Evolutionary conservation across 2,888 invertebrate species (phyloP), one percentile per base, ranked within the genome.

Genomic region (Matsumyia berberina): DNA sequence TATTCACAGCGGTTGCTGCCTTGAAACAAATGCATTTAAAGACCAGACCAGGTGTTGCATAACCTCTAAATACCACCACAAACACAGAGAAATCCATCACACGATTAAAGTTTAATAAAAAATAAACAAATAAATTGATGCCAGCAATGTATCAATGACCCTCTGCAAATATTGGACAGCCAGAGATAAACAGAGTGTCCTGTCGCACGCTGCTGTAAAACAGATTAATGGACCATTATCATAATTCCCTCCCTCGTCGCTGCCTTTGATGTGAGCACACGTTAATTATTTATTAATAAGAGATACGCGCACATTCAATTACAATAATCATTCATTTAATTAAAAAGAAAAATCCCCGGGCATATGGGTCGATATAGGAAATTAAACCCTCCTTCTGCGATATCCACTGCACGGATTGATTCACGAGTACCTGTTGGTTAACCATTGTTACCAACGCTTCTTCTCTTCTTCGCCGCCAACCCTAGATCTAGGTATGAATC

Each of bases 321-420:
- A 64, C 67, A 73, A 79, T 64, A 73, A 79, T 67, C 67, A 74
- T 73, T 83, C 83, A 42, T 79, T 83, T 79, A 83, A 83, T 83
- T 83, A 62, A 72, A 67, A 79, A 57, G 29, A 17, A 51, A 72
- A 49, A 33, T 51, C 78, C 67, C 66, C 72, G 17, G 46, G 42
- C 76, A 81, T 69, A 70, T 76, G 69, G 81, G 76, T 69, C 81
- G 55, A 69, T 69, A 66, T 44, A 60, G 66, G 79, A 53, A 74
- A 73, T 37, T 76, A 55, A 37, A 67, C 51, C 51, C 64, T 31
- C 35, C 35, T 24, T 58, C 33, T 67, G 58, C 58, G 62, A 31
- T 55, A 39, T 66, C 49, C 51, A 24, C n/a, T 2, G 9, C 29
- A 31, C 24, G 11, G 17, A 44, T 58, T 44, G 33, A 53, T 39